Conservation (phyloP, 2,797 vertebrate species). For the Platyrinchus mystaceus region DNA sequence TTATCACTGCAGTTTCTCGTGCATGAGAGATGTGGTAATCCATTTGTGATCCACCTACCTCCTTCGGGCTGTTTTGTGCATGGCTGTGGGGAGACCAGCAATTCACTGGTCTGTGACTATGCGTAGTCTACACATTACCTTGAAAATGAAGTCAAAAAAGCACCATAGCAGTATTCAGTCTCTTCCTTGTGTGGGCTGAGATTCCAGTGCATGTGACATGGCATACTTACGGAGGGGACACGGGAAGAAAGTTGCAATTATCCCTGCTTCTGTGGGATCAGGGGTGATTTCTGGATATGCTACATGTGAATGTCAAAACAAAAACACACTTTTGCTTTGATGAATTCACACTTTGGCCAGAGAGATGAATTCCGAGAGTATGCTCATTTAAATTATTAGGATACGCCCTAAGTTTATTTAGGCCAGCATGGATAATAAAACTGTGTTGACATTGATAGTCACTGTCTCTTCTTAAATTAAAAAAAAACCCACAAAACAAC, state of each 20-base stretch:
- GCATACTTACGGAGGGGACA: rapidly evolving
- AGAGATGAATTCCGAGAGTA: not conserved
- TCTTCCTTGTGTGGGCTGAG: not conserved
- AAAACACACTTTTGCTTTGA: not conserved
- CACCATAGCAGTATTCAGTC: not conserved
- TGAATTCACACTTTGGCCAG: not conserved
- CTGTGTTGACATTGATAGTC: not conserved
- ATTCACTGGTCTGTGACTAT: not conserved
- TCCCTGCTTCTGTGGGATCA: not conserved
- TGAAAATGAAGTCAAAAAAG: not conserved
- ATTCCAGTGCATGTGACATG: rapidly evolving
- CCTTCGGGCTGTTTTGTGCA: rapidly evolving
- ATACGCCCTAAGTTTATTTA: not conserved
- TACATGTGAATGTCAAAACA: not conserved
- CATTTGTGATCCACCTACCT: not conserved
- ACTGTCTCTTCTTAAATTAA: not conserved
- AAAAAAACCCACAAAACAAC: not conserved
- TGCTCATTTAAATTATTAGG: not conserved
- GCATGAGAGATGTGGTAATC: not conserved
- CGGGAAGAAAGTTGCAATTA: not conserved
- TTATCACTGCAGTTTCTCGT: not conserved
- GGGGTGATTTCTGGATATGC: not conserved
- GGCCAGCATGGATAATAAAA: not conserved
- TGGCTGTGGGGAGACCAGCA: not conserved
- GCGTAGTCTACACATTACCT: not conserved